These are phyloP conservation scores for Tenodera sinensis DNA, from an alignment of 2,888 invertebrate species.

Conservation along the genomic window DNA sequence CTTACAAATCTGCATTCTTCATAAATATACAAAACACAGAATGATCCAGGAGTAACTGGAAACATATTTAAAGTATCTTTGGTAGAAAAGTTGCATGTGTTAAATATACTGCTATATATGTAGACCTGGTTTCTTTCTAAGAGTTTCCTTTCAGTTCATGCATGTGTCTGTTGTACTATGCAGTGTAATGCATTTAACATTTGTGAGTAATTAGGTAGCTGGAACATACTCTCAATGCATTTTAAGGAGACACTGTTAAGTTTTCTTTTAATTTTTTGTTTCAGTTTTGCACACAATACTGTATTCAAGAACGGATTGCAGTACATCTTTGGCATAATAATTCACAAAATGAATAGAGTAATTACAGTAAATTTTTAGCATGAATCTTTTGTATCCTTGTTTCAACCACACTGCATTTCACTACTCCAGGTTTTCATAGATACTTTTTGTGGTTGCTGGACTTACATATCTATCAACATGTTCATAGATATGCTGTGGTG, in stretches of 20 bases:
- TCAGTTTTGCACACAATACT: neutral
- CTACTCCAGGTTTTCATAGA: constrained; percentile 29
- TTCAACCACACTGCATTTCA: neutral
- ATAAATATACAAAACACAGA: neutral
- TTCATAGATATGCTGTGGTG: constrained; percentile 27
- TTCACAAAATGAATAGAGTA: neutral
- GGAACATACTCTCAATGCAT: neutral
- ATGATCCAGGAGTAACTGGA: neutral
- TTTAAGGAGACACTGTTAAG: neutral
- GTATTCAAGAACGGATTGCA: neutral
- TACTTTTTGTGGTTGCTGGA: constrained; percentile 24
- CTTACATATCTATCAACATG: constrained; percentile 24
- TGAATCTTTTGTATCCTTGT: neutral
- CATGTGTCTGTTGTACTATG: neutral
- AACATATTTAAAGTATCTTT: neutral
- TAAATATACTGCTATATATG: neutral
- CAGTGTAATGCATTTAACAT: neutral
- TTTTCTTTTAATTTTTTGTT: neutral
- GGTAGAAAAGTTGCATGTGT: neutral
- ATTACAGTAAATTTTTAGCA: neutral
- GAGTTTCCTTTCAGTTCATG: neutral
- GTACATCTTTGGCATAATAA: neutral
- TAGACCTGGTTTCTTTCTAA: neutral
- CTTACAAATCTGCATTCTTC: neutral
- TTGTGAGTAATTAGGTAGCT: too few species aligned